Percentiles rank a stretch among this genome's conserved stretches.
Conservation (phyloP, 2,113 vertebrate species). For the Polypterus bichir region DNA sequence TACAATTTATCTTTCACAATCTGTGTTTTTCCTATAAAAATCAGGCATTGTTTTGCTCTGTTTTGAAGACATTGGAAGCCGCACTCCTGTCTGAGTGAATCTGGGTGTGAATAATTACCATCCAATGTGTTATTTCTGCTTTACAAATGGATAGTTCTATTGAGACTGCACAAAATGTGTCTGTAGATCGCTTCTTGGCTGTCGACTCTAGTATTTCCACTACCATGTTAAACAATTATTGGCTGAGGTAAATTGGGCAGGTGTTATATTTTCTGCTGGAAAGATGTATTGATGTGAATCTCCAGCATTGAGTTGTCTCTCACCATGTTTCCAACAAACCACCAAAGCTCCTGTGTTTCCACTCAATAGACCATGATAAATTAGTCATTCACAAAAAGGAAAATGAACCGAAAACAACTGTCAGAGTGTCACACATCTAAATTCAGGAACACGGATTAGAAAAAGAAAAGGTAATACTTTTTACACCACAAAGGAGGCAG, state of each 20-base stretch:
- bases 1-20: no score
- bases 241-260: constrained; percentile 17
- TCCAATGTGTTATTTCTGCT: no score
- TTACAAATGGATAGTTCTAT: no score
- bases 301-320: constrained; percentile 18
- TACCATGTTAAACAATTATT: constrained; percentile 27
- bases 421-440: no score
- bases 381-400: constrained; percentile 21
- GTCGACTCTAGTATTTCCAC: constrained; percentile 13
- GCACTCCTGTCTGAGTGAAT: no score
- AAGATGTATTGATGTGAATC: constrained; percentile 24
- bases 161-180: not conserved
- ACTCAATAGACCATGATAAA: constrained; percentile 31
- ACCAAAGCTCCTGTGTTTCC: constrained; percentile 25
- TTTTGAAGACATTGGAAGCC: no score
- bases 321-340: constrained; percentile 26
- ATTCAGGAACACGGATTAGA: no score
- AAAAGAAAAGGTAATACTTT: no score
- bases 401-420: constrained; percentile 10
- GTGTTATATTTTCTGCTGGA: constrained; percentile 24
- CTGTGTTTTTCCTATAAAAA: no score
- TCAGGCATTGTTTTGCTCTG: no score
- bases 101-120: no score
- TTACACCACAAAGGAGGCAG: no score
- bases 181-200: not conserved